Percentiles rank a stretch among this genome's conserved stretches.
Evolutionary conservation across 92 coral and sea anemone genomes (phyloP).

Genomic region (Siderastrea siderea): DNA sequence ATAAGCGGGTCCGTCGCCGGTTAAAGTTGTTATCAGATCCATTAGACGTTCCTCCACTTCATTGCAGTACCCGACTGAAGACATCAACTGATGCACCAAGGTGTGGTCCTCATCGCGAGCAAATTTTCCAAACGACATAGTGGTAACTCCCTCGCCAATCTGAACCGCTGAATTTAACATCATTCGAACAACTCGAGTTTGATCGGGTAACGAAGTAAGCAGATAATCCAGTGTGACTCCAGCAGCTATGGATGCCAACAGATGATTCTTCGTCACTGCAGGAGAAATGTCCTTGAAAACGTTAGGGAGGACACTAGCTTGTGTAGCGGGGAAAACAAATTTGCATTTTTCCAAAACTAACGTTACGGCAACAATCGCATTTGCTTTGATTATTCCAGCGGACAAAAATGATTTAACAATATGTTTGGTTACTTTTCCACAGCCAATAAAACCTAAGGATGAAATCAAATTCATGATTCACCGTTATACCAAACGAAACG

Average conservation of each 20-base stretch:
- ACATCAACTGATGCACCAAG: conserved; percentile 83
- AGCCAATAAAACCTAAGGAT: conserved; percentile 94
- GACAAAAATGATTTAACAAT: conserved; percentile 92
- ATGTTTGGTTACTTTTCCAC: conserved; percentile 96
- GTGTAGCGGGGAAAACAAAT: conserved; percentile 84
- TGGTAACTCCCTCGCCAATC: conserved; percentile 97
- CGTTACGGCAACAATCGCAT: conserved; percentile 94
- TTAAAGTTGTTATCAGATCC: conserved; percentile 97
- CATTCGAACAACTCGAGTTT: conserved; percentile 89
- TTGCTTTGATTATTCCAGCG: conserved; percentile 88
- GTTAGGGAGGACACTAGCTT: conserved; percentile 92
- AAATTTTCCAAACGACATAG: conserved; percentile 94
- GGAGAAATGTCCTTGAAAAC: conserved; percentile 96
- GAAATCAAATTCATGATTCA: conserved; percentile 84
- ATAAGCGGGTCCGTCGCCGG: conserved; percentile 99
- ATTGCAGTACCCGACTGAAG: conserved; percentile 92
- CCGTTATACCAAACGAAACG: too few species aligned
- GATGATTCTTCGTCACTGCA: conserved; percentile 89
- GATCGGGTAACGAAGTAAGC: conserved; percentile 91
- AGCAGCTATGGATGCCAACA: conserved; percentile 96
- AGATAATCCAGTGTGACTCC: conserved; percentile 94
- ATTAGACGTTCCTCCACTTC: conserved; percentile 92
- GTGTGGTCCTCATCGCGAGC: conserved; percentile 91
- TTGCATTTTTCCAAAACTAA: conserved; percentile 84
- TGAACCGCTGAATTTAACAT: conserved; percentile 96